These are phyloP conservation scores for Bothrops alternatus DNA, from an alignment of 2,797 vertebrate genomes.

Conservation along the genomic window DNA sequence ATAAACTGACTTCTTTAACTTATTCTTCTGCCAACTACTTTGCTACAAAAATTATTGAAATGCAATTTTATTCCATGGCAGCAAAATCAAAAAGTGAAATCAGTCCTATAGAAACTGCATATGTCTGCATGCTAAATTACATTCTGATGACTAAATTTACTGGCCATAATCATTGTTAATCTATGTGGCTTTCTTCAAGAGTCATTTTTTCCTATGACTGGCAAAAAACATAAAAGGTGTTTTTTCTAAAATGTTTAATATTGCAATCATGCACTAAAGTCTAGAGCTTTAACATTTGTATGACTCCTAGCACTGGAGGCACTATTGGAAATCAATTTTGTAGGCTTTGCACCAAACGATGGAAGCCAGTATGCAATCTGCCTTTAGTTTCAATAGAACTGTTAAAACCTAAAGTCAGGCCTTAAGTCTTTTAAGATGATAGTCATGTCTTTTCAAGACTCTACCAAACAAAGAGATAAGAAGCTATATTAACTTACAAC, in stretches of 20 bases:
- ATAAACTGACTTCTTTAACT: not conserved
- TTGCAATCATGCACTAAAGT: not conserved
- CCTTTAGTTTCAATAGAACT: not conserved
- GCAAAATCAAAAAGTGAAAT: constrained; percentile 22
- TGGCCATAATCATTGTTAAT: not conserved
- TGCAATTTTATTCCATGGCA: constrained; percentile 15
- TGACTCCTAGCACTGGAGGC: not conserved
- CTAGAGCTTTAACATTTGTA: not conserved
- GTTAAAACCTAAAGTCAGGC: not conserved
- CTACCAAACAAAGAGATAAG: not conserved
- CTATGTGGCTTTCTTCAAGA: not conserved
- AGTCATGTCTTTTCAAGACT: constrained; percentile 3
- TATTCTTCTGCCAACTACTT: not conserved
- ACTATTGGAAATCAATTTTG: constrained; percentile 21
- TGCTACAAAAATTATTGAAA: constrained; percentile 29
- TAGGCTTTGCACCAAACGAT: not conserved
- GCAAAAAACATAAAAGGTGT: not conserved
- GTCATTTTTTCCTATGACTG: not conserved
- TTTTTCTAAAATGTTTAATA: not conserved
- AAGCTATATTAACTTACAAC: not conserved
- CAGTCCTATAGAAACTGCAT: constrained; percentile 25
- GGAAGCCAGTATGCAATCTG: not conserved
- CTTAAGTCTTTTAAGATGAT: not conserved
- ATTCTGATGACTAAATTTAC: not conserved
- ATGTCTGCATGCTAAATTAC: not conserved